Base-by-base conservation (phyloP, 2,797 vertebrate species). In the Limosa lapponica region DNA sequence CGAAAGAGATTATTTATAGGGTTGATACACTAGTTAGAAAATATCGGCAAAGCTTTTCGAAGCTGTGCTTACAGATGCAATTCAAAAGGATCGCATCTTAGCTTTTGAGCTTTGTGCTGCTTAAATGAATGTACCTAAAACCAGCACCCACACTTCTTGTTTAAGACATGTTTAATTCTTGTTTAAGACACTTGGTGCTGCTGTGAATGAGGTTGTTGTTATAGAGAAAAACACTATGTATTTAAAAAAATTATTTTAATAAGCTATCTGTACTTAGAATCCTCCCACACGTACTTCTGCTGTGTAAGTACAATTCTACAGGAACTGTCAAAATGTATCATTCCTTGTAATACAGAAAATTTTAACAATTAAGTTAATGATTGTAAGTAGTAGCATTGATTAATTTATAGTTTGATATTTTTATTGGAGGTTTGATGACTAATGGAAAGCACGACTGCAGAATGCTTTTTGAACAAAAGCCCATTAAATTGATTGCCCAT, bases 401-500 rank as follows among this genome's bases (percentile, higher is more conserved):
- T 86, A 58, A 95, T 97, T 80, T 71, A 66, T 75, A 84, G 73
- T 67, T 94, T 54, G 37, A 32, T 90, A 28, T 79, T 67, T 91
- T 90, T 75, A 82, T 89, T 80, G 78, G 58, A 44, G 44, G 20
- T 51, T 62, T 82, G 51, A 52, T 74, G 82, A 67, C 90, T 96
- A 88, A 84, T 94, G 82, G 82, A 75, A 92, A 65, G 51, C 61
- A 12, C 18, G 39, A 54, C 32, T 81, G 48, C 55, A 77, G 44
- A 81, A 69, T 78, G 65, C 74, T 80, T 20, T 81, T 80, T 54
- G 46, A 73, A 79, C 84, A 89, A 85, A 75, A 64, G 37, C 43
- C 85, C 0, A 1, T 96, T 96, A 95, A 94, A 97, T 97, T 97
- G 96, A 97, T 91, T 89, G 82, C 67, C 75, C 36, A 49, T 96